Conservation (phyloP, 2,113 vertebrate genomes). For the Carassius auratus region DNA sequence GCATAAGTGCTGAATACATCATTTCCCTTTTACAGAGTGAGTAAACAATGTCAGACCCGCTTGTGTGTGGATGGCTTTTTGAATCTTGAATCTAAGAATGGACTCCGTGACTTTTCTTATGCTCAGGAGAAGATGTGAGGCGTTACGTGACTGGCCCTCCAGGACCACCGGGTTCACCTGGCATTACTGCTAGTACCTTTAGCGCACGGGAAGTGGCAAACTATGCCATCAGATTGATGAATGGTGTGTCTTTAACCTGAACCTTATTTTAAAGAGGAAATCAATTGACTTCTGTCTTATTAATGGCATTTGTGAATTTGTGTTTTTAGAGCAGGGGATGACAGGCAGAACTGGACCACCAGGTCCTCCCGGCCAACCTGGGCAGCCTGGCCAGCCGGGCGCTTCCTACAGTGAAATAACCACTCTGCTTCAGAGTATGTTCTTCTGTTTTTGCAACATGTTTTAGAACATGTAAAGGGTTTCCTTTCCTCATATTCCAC, state of each 20-base stretch:
- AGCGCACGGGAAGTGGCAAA: slow-evolving; percentile 82
- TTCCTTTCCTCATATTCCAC: neutral
- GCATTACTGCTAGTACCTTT: slow-evolving; percentile 68
- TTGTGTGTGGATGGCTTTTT: neutral
- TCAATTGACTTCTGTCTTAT: neutral
- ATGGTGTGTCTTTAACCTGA: slow-evolving; percentile 70
- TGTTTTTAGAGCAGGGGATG: slow-evolving; percentile 74
- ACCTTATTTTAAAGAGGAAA: neutral
- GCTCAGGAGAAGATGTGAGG: slow-evolving; percentile 85
- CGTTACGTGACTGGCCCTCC: slow-evolving; percentile 81
- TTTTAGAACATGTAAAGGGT: neutral
- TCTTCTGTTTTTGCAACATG: neutral
- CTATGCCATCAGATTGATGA: slow-evolving; percentile 84
- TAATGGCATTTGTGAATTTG: neutral
- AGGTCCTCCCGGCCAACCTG: slow-evolving; percentile 81
- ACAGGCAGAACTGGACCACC: slow-evolving; percentile 83
- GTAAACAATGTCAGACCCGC: slow-evolving; percentile 45
- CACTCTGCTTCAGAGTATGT: slow-evolving; percentile 76
- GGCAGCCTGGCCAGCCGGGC: slow-evolving; percentile 65
- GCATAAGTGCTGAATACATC: slow-evolving; percentile 78
- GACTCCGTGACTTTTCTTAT: slow-evolving; percentile 35
- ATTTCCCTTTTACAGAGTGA: slow-evolving; percentile 81
- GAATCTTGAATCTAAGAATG: neutral
- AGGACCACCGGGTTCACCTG: slow-evolving; percentile 76
- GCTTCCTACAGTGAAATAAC: slow-evolving; percentile 78